phyloP scores from a whole-genome alignment of 2,888 invertebrate species.

The Parnassius smintheus region DNA sequence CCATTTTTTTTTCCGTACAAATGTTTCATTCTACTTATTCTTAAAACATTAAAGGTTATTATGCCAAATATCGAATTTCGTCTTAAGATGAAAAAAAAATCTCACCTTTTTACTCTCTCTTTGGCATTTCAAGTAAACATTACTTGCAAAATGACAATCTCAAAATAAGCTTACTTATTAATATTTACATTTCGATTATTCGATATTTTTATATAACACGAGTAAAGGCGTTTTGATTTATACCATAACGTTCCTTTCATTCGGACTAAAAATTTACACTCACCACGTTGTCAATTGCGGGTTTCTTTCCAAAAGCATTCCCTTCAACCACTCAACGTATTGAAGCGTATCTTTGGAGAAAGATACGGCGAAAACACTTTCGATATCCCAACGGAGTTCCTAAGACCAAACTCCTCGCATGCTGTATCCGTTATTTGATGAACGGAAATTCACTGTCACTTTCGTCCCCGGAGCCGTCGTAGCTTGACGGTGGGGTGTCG shows the following conservation, averaged over 20 bases:
- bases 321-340: neutral
- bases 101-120: too few relatives aligned
- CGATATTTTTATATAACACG: neutral
- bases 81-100: too few relatives aligned
- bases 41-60: too few relatives aligned
- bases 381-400: constrained; percentile 1
- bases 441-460: constrained; percentile 76
- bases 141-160: neutral
- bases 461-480: constrained; percentile 87
- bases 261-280: constrained; percentile 9
- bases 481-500: constrained; percentile 94
- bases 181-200: constrained; percentile 8
- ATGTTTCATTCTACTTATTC: neutral
- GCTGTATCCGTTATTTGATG: constrained; percentile 51
- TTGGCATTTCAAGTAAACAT: too few relatives aligned
- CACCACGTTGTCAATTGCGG: neutral
- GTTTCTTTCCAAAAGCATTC: neutral
- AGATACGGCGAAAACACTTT: constrained; percentile 1
- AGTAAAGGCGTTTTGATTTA: constrained; percentile 3
- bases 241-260: constrained; percentile 13
- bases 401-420: neutral
- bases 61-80: too few relatives aligned
- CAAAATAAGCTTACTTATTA: neutral
- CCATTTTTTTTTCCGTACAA: neutral
- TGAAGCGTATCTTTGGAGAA: constrained; percentile 2